Conservation (phyloP, 2,113 vertebrate species). For the Charadrius vociferus region DNA sequence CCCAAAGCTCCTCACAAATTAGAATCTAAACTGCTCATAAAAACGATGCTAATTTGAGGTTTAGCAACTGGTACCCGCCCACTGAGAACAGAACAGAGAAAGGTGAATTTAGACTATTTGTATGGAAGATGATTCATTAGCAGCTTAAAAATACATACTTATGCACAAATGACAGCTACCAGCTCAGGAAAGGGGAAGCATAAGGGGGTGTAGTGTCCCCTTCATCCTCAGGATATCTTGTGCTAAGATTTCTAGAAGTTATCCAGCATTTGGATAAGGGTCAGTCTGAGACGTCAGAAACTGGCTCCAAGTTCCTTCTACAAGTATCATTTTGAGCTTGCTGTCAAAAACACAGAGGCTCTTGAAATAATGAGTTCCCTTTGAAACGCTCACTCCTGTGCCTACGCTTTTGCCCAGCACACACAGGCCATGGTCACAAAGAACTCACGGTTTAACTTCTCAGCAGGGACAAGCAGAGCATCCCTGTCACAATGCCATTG, state of each 20-base stretch:
- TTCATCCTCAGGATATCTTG: background rate
- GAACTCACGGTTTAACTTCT: conserved; percentile 24
- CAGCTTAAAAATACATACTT: background rate
- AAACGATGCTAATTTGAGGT: background rate
- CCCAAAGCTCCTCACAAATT: background rate
- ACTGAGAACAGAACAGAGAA: background rate
- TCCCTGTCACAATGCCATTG: conserved; percentile 13
- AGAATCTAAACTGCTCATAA: background rate
- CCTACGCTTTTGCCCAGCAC: background rate
- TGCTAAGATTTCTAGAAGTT: background rate
- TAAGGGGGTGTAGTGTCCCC: background rate
- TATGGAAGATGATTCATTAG: background rate
- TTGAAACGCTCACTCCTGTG: background rate
- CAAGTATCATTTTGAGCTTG: background rate
- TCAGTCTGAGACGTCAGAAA: background rate
- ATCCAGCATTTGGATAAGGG: background rate
- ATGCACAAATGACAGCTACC: background rate
- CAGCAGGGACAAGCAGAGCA: conserved; percentile 6
- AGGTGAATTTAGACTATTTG: background rate
- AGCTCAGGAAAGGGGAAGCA: background rate
- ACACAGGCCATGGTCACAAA: background rate
- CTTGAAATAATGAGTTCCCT: conserved; percentile 6
- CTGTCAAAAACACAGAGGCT: background rate
- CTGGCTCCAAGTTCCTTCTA: background rate
- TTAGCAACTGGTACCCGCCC: background rate